These are phyloP conservation scores for Oopsacas minuta DNA, from an alignment of 37 sponge, comb jelly and placozoan genomes.

Conservation along the genomic window DNA sequence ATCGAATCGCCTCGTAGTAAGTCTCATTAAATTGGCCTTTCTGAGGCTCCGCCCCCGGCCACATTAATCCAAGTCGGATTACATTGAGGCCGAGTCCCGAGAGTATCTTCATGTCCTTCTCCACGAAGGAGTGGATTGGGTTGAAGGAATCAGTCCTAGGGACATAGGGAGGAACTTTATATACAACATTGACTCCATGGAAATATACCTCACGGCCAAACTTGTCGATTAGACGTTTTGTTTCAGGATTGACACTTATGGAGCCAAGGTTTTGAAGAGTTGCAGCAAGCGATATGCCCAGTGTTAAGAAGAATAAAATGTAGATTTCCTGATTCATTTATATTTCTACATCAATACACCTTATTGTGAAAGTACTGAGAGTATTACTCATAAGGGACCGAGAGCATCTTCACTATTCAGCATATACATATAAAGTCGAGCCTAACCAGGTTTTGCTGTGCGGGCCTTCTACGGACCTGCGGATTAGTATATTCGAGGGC, in stretches of 20 bases:
- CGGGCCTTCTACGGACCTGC: too few relatives aligned
- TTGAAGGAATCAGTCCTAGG: slow-evolving; percentile 45
- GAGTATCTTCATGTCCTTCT: slow-evolving; percentile 58
- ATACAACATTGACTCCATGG: slow-evolving; percentile 74
- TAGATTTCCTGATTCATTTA: too few relatives aligned
- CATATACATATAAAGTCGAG: too few relatives aligned
- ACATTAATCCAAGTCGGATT: slow-evolving; percentile 75
- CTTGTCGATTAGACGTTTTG: slow-evolving; percentile 42
- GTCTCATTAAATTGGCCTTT: slow-evolving; percentile 62
- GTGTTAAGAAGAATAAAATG: not conserved
- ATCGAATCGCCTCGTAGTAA: slow-evolving; percentile 44
- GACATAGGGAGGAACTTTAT: slow-evolving; percentile 72
- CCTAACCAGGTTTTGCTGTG: too few relatives aligned
- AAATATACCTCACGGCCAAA: slow-evolving; percentile 55
- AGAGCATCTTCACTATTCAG: too few relatives aligned
- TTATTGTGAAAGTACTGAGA: too few relatives aligned
- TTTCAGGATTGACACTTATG: slow-evolving; percentile 35
- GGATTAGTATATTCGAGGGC: too few relatives aligned
- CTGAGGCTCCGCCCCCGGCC: slow-evolving; percentile 77
- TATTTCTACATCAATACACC: too few relatives aligned
- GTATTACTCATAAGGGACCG: too few relatives aligned
- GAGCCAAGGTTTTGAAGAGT: not conserved
- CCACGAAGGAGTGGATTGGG: slow-evolving; percentile 43
- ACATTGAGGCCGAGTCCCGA: slow-evolving; percentile 55
- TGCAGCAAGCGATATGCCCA: not conserved